These are phyloP conservation scores for Netelia fuscicornis DNA, from an alignment of 2,888 invertebrate genomes.

Conservation along the genomic window DNA sequence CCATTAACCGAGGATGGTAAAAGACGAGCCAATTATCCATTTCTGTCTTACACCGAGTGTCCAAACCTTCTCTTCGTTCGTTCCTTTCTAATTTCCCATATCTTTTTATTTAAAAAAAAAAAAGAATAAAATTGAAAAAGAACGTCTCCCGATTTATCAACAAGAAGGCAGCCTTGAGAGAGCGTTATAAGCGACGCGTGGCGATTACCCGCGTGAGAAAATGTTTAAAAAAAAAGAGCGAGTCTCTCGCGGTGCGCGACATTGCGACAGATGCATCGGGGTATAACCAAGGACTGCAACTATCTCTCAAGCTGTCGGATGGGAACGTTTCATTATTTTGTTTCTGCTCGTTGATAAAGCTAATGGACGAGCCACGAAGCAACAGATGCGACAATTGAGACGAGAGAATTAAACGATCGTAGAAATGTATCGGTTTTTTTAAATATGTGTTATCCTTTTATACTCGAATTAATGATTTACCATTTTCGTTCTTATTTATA, in stretches of 20 bases:
- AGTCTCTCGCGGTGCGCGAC: background rate
- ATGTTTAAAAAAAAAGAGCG: background rate
- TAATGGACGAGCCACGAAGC: constrained; percentile 22
- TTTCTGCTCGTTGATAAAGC: constrained; percentile 4
- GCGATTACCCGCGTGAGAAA: background rate
- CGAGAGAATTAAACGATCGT: constrained; percentile 8
- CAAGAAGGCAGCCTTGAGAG: too few species aligned
- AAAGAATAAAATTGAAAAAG: too few species aligned
- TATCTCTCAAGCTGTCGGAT: constrained; percentile 51
- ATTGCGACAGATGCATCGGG: background rate
- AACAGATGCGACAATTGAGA: constrained; percentile 27
- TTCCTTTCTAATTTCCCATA: background rate
- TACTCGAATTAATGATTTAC: background rate
- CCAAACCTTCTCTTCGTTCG: constrained; percentile 40
- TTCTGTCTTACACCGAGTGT: constrained; percentile 46
- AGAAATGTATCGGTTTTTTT: background rate
- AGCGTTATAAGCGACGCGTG: too few species aligned
- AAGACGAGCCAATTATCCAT: constrained; percentile 66
- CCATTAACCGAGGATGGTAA: constrained; percentile 52
- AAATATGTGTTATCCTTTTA: background rate
- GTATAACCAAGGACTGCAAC: constrained; percentile 41
- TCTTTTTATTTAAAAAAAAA: too few species aligned
- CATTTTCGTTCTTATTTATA: background rate
- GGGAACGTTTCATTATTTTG: constrained; percentile 9
- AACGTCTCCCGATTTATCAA: too few species aligned